phyloP scores from a whole-genome alignment of 2,113 vertebrate species.

The Perccottus glenii region DNA sequence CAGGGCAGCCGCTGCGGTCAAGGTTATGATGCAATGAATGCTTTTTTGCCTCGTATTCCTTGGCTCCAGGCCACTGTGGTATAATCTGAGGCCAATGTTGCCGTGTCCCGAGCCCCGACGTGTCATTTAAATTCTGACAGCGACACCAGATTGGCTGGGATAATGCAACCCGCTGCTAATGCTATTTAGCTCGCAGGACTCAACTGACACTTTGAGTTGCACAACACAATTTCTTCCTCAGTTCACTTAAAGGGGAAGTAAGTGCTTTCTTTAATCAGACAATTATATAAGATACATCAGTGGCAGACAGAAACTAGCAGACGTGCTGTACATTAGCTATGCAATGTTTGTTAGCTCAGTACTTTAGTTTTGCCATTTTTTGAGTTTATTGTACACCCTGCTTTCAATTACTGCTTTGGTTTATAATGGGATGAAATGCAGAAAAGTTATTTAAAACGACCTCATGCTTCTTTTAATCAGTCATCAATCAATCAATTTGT shows the following conservation, averaged over 20 bases:
- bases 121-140: slow-evolving; percentile 55
- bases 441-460: too few species aligned
- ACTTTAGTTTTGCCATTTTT: too few species aligned
- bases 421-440: too few species aligned
- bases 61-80: slow-evolving; percentile 35
- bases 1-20: slow-evolving; percentile 64
- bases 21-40: slow-evolving; percentile 72
- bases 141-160: slow-evolving; percentile 39
- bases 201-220: slow-evolving; percentile 14
- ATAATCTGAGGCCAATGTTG: slow-evolving; percentile 44
- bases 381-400: too few species aligned
- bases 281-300: too few species aligned
- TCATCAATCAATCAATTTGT: too few species aligned
- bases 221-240: neutral
- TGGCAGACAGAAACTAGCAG: too few species aligned
- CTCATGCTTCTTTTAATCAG: too few species aligned
- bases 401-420: too few species aligned
- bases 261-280: neutral
- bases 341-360: too few species aligned
- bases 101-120: slow-evolving; percentile 43
- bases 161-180: slow-evolving; percentile 9
- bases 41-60: slow-evolving; percentile 61
- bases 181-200: slow-evolving; percentile 5
- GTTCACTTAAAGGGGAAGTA: slow-evolving; percentile 12
- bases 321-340: too few species aligned